phyloP scores from a whole-genome alignment of 2,113 vertebrate genomes.

The Pteronura brasiliensis region DNA sequence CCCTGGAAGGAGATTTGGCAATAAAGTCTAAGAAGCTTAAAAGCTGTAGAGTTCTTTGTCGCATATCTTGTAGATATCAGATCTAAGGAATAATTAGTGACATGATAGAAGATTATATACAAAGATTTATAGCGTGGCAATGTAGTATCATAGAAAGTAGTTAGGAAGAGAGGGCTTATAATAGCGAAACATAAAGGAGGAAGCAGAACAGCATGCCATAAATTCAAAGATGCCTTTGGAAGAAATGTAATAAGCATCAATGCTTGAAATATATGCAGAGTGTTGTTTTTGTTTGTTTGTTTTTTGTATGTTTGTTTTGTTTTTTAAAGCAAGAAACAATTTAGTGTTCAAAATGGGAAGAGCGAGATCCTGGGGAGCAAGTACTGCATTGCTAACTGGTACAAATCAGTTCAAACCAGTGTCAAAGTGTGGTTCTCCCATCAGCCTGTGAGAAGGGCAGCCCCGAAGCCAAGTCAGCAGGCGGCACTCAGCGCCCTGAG shows the following conservation, averaged over 20 bases:
- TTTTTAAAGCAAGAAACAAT: neutral
- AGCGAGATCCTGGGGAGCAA: neutral
- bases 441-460: neutral
- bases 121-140: neutral
- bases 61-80: neutral
- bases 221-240: neutral
- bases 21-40: neutral
- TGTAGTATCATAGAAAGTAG: neutral
- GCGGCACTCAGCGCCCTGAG: neutral
- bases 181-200: neutral
- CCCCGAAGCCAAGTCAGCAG: neutral
- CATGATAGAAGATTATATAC: neutral
- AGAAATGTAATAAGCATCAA: neutral
- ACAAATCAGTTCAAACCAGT: neutral
- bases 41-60: neutral
- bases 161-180: neutral
- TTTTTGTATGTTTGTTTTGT: neutral
- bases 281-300: neutral
- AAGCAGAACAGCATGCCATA: neutral
- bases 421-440: rapidly evolving
- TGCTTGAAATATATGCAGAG: neutral
- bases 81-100: neutral
- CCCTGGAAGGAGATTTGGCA: neutral
- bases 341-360: neutral
- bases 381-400: neutral